Base-by-base conservation (phyloP, 2,888 invertebrate species). In the Amiota minor region DNA sequence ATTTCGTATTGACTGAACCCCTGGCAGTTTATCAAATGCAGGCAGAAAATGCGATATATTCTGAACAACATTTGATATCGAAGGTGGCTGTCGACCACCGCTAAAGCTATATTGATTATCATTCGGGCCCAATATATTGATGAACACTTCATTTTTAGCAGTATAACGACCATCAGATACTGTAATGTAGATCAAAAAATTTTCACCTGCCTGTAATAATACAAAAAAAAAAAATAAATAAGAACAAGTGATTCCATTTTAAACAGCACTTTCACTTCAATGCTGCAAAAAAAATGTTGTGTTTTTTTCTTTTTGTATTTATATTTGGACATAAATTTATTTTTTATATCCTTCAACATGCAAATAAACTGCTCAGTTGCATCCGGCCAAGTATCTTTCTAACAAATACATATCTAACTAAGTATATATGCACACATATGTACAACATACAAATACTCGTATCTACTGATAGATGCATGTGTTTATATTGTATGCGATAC, bases 121-220 rank as follows among this genome's bases (percentile, higher is more conserved):
- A 23, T 81, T 79, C 11, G 76, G 79, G 18, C 83, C 78, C 50
- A 89, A 79, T 78, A 94, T 93, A 80, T 92, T 92, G 12, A 93
- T 93, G 86, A 91, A 92, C n/a, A 94, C 93, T 89, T 94, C 94
- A 67, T 91, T 92, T 88, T 94, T 94, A 2, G 93, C 92, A 9
- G 91, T 91, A 65, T 93, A 89, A 75, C 91, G 90, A 8, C 94
- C 94, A 87, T 94, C 93, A 20, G 91, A 91, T 16, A 92, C 93
- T 1, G 93, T 94, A 70, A 95, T 93, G 89, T 93, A 94, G 18
- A 95, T 90, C 78, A 92, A 92, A 81, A 94, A 91, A 80, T 92
- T 91, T 85, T 93, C 91, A 9, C 93, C 94, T 73, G 91, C 93
- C 94, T 94, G 72, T 0, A 76, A 78, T 53, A 8, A 35, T 35